Base-by-base conservation (phyloP, 2,113 vertebrate species). In the Lutjanus erythropterus region DNA sequence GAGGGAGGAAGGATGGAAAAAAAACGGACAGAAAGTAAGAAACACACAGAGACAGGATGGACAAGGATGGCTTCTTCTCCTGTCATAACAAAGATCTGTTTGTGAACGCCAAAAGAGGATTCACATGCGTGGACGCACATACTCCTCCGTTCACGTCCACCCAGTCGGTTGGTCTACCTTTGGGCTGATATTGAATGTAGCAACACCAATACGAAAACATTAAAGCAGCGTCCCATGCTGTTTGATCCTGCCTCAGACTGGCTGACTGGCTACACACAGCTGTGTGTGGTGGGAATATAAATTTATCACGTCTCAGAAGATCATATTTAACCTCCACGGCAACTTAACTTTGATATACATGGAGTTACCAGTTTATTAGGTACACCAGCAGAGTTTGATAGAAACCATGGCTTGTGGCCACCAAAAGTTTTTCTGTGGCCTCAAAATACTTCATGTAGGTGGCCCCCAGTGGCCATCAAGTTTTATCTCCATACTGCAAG, bases 211-310 rank as follows among this genome's bases (percentile, higher is more conserved):
- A 81, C 12, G 49, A 74, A 85, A 60, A 90, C 65, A 86, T 92
- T 86, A 87, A 90, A 87, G 80, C 72, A 47, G 23, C 3, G 42
- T 71, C 75, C 71, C 56, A 83, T 83, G 78, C 88, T 74, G 78
- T 91, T 92, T 91, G 88, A 91, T 92, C 86, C 73, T 53, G 37
- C 64, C 53, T 78, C 70, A 79, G 64, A 79, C 66, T 58, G 18
- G 59, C 71, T 76, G 75, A 87, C 71, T 42, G 62, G 64, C 76
- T 79, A 62, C 69, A 65, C 55, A 58, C 61, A 60, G 80, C 80
- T 37, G 65, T 77, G 74, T 85, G 80, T 80, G 77, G 58, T 69
- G 71, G 71, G 91, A 89, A 89, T 90, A 81, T 83, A 72, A 85
- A 86, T 83, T 2, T 29, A 71, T 64, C 75, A 67, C 56, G 23